Evolutionary conservation across 2,113 vertebrate species (phyloP).

Genomic region (Thomomys bottae): DNA sequence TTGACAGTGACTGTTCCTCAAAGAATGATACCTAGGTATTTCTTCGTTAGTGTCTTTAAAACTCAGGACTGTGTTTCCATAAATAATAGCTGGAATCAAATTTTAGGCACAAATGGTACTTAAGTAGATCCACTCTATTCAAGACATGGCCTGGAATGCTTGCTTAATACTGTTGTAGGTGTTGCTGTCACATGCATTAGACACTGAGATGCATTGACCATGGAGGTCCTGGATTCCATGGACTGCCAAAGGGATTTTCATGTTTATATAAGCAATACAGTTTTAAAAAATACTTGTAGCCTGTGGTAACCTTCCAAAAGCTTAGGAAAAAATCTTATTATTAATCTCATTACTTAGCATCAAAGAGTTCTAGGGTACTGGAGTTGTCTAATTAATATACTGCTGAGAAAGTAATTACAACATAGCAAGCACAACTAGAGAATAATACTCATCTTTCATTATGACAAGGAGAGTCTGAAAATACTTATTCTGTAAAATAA

Average conservation of each 20-base stretch:
- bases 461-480: slow-evolving; percentile 73
- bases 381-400: slow-evolving; percentile 83
- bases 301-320: slow-evolving; percentile 64
- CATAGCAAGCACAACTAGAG: slow-evolving; percentile 64
- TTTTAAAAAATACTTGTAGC: slow-evolving; percentile 43
- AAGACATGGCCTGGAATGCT: not conserved
- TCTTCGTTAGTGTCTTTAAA: not conserved
- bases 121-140: not conserved
- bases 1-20: not conserved
- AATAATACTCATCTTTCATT: slow-evolving; percentile 78
- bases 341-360: slow-evolving; percentile 81
- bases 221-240: accelerated
- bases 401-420: slow-evolving; percentile 86
- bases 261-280: not conserved
- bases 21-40: not conserved
- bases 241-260: not conserved
- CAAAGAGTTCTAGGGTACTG: slow-evolving; percentile 80
- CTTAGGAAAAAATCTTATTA: slow-evolving; percentile 78
- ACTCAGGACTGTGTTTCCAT: not conserved
- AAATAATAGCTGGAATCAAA: not conserved
- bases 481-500: slow-evolving; percentile 46
- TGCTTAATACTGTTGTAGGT: not conserved
- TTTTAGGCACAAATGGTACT: not conserved
- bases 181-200: not conserved
- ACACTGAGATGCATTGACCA: not conserved